phyloP scores from a whole-genome alignment of 2,113 vertebrate species.

The Charadrius vociferus region DNA sequence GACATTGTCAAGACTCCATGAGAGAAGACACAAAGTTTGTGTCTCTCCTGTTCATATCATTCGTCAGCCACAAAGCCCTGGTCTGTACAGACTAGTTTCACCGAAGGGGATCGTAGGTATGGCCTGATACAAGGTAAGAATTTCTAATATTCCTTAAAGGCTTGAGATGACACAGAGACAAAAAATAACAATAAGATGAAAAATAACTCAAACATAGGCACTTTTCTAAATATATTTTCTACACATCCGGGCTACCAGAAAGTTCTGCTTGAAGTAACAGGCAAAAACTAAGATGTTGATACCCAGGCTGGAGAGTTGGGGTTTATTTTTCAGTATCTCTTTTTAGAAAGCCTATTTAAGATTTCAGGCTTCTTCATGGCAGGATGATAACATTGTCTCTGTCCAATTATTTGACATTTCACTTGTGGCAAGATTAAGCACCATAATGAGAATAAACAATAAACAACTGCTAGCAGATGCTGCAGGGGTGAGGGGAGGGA shows the following conservation, averaged over 20 bases:
- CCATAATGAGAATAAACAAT: neutral
- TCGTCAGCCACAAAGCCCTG: neutral
- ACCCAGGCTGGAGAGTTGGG: neutral
- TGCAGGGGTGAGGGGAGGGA: neutral
- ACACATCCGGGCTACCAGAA: neutral
- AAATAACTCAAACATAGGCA: neutral
- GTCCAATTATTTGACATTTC: neutral
- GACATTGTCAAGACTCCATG: neutral
- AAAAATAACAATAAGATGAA: neutral
- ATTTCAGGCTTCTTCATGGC: neutral
- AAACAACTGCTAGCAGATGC: neutral
- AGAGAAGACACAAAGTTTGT: neutral
- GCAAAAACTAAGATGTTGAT: neutral
- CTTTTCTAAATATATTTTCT: neutral
- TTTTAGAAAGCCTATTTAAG: neutral
- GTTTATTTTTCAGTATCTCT: neutral
- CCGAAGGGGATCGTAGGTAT: neutral
- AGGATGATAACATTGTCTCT: neutral
- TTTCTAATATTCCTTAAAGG: neutral
- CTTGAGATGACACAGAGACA: neutral
- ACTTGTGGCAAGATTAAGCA: neutral
- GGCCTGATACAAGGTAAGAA: neutral
- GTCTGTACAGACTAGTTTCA: neutral
- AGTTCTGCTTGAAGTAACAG: neutral
- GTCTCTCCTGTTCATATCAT: neutral